These are phyloP conservation scores for Cyprinodon variegatus DNA, from an alignment of 2,113 vertebrate species.

Conservation along the genomic window DNA sequence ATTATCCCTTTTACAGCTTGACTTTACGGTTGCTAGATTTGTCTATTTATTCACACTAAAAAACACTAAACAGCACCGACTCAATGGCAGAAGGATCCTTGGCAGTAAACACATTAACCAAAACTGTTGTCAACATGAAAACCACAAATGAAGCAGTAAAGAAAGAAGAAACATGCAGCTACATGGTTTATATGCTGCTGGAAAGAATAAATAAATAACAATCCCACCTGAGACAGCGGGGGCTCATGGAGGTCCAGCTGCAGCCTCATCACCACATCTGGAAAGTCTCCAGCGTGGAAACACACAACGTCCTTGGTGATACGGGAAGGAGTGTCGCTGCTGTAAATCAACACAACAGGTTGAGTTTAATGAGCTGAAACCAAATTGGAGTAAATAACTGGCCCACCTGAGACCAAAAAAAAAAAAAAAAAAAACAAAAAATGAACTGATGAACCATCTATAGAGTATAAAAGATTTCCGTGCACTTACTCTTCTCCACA, in stretches of 20 bases:
- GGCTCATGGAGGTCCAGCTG: slow-evolving; percentile 97
- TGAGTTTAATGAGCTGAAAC: background rate
- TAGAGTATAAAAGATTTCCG: background rate
- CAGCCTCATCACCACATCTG: slow-evolving; percentile 95
- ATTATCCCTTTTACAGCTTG: too few relatives aligned
- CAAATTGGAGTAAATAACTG: background rate
- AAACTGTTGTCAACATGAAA: background rate
- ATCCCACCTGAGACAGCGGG: slow-evolving; percentile 92
- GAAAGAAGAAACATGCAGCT: background rate
- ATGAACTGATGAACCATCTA: background rate
- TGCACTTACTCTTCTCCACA: slow-evolving; percentile 91
- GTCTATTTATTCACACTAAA: background rate
- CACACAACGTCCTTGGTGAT: slow-evolving; percentile 99
- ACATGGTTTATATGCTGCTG: background rate
- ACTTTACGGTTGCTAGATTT: background rate
- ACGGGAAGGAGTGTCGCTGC: slow-evolving; percentile 87
- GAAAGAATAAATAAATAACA: background rate
- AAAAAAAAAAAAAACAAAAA: too few relatives aligned
- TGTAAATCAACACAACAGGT: slow-evolving; percentile 20
- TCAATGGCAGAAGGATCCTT: background rate
- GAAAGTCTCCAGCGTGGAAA: slow-evolving; percentile 97
- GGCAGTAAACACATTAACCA: background rate
- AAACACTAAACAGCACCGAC: background rate
- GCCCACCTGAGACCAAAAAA: too few relatives aligned
- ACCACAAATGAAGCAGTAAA: background rate